Evolutionary conservation across 2,113 vertebrate genomes (phyloP).

Genomic region (Apeltes quadracus): DNA sequence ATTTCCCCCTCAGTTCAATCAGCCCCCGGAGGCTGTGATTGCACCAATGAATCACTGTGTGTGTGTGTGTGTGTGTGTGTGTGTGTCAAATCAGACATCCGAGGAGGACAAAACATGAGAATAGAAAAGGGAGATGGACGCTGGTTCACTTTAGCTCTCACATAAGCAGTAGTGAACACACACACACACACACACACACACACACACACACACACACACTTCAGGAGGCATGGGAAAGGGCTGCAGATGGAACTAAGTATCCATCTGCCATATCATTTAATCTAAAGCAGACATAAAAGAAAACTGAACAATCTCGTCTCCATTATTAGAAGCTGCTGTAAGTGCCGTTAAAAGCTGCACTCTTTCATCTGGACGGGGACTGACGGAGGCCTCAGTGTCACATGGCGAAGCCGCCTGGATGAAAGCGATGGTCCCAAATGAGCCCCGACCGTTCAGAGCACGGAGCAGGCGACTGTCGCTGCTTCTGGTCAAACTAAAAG

Average conservation of each 20-base stretch:
- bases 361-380: constrained; percentile 48
- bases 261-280: constrained; percentile 15
- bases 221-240: constrained; percentile 21
- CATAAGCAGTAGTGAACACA: constrained; percentile 49
- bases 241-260: constrained; percentile 19
- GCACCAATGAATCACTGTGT: not conserved
- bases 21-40: constrained; percentile 9
- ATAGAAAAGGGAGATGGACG: constrained; percentile 18
- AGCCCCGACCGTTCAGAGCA: constrained; percentile 18
- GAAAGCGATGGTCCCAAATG: constrained; percentile 29
- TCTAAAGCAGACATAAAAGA: constrained; percentile 51
- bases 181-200: constrained; percentile 20
- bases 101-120: constrained; percentile 13
- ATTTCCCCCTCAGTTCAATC: constrained; percentile 31
- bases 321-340: constrained; percentile 38
- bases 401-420: not conserved
- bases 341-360: constrained; percentile 49
- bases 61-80: not conserved
- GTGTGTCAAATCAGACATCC: constrained; percentile 9
- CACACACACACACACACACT: constrained; percentile 20
- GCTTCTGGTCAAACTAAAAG: constrained; percentile 28
- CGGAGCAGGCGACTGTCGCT: constrained; percentile 13
- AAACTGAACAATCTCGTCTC: constrained; percentile 26
- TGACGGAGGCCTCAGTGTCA: constrained; percentile 32
- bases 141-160: constrained; percentile 49